Percentiles rank a stretch among this genome's conserved stretches.
Evolutionary conservation across 2,888 invertebrate genomes (phyloP).

Genomic region (Heliconius charithonia): DNA sequence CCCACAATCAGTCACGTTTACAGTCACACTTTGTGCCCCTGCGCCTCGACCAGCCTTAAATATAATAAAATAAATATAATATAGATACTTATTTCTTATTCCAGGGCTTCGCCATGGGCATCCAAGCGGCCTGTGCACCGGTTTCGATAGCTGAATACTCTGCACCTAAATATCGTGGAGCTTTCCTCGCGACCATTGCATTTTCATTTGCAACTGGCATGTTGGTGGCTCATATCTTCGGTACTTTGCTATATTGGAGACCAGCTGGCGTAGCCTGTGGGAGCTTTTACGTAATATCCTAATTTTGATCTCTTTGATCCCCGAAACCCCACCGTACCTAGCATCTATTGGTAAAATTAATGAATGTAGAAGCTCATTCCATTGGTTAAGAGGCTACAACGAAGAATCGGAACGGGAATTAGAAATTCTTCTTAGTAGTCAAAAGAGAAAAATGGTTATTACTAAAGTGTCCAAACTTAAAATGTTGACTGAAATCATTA

Average conservation of each 20-base stretch:
- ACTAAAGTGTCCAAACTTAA: constrained; percentile 64
- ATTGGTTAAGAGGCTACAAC: constrained; percentile 83
- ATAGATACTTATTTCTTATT: constrained; percentile 49
- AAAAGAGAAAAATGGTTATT: constrained; percentile 63
- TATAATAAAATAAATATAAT: too few relatives aligned
- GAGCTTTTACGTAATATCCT: constrained; percentile 76
- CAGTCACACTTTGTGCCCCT: too few relatives aligned
- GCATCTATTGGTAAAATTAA: constrained; percentile 79
- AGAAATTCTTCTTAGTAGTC: constrained; percentile 70
- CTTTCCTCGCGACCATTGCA: constrained; percentile 85
- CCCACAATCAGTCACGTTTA: too few relatives aligned
- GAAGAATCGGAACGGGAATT: constrained; percentile 77
- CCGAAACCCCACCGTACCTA: constrained; percentile 88
- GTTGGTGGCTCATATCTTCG: constrained; percentile 85
- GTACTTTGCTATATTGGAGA: constrained; percentile 85
- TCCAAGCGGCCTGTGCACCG: constrained; percentile 77
- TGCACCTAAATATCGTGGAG: constrained; percentile 85
- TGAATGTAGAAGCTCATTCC: constrained; percentile 83
- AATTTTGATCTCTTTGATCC: constrained; percentile 79
- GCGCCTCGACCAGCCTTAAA: too few relatives aligned
- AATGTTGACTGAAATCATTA: constrained; percentile 58
- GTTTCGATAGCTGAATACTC: constrained; percentile 79
- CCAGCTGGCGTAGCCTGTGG: constrained; percentile 81
- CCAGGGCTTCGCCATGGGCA: constrained; percentile 81
- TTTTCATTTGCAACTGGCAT: constrained; percentile 86